Evolutionary conservation across 2,113 vertebrate species (phyloP), one percentile per base, ranked within the genome.

Genomic region (Hydrochoerus hydrochaeris): DNA sequence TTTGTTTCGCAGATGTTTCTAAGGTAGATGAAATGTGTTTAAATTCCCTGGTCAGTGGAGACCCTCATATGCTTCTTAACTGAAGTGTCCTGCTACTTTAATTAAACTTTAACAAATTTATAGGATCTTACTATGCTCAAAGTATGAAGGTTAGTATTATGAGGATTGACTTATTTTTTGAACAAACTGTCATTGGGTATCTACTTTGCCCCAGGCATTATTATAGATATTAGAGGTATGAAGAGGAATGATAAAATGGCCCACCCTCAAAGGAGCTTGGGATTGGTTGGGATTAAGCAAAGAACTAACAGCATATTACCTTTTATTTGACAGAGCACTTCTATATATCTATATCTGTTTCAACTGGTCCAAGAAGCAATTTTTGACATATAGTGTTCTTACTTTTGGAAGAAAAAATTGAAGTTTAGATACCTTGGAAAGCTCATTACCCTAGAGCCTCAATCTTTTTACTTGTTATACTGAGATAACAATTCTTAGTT

Each of bases 1-100:
- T 94, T 90, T 78, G 62, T 80, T 86, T 91, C 62, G 67, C 17
- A 90, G 83, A 69, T 52, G 5, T 78, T 94, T 86, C 78, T 41
- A 86, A 3, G 65, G 75, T 73, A 63, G 46, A n/a, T 38, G 58
- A 62, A 83, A 41, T 65, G 35, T 54, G 77, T 85, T 82, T 92
- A 35, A 86, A 81, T 16, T 46, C 7, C n/a, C 11, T 85, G 52
- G 49, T 88, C n/a, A 89, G 19, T 54, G 63, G 46, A 90, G 60
- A 10, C 46, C 17, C 62, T 41, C 26, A n/a, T 11, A 71, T 32
- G 67, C 41, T n/a, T 93, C 62, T 75, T 83, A 86, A 52, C 26
- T 75, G 81, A 81, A 19, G 52, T 22, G 49, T 38, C 28, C 19
- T 73, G 54, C n/a, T 26, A 81, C n/a, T 88, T 80, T 38, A 84